Base-by-base conservation (phyloP, 2,113 vertebrate species). In the Perognathus longimembris region DNA sequence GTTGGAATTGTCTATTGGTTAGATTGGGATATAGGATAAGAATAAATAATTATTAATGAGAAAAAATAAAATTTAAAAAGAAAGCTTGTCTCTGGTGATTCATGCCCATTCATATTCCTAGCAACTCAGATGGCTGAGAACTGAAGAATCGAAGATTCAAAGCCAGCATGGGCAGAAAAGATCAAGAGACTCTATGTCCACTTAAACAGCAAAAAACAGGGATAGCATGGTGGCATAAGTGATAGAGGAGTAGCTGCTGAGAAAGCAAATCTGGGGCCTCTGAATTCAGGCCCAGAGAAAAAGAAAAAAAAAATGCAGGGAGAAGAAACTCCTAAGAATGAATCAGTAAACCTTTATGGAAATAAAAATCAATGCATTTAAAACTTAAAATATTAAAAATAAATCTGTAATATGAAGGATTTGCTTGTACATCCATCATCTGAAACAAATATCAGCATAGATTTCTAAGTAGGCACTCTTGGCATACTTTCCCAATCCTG, bases 361-460 rank as follows among this genome's bases (percentile, higher is more conserved):
- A 59, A 32, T 88, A 40, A 67, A 88, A 94, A 69, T 64, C 57
- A 59, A 91, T 76, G 14, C 20, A 66, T 91, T 80, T 88, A 78
- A 81, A 87, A 45, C 10, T 54, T 61, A 91, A 91, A 57, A 42
- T 69, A 42, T 79, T 45, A 40, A 82, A 85, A 75, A 70, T 50
- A 85, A 75, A 70, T 50, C 17, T 66, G 7, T 70, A 83, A 73
- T 26, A 18, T 75, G 11, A 77, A 85, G 17, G 14, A 50, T 26
- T 12, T 70, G 38, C 45, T 57, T 34, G 85, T 5, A 81, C 5
- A 86, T 54, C 64, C 9, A 81, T 22, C 24, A 12, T 45, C 70
- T 18, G 64, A 70, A 67, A 85, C 57, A 70, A 42, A 84, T n/a
- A 40, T 38, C 79, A 57, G 2, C 70, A 3, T 36, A 5, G 80